These are phyloP conservation scores for Rhincodon typus DNA, from an alignment of 2,797 vertebrate species.

Conservation along the genomic window DNA sequence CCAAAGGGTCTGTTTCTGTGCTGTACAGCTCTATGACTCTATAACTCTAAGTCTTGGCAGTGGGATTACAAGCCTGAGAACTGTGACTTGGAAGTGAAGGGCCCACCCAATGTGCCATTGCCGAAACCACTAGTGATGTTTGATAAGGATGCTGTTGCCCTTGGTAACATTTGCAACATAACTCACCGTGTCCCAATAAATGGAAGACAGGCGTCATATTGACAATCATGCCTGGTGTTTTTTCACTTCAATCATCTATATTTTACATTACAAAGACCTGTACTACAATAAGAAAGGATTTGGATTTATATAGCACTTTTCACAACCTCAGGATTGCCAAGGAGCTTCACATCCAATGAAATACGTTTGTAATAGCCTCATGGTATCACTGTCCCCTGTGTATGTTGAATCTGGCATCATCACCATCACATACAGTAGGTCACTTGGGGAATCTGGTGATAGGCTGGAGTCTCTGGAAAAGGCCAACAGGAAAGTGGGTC, in stretches of 20 bases:
- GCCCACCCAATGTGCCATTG: too few relatives aligned
- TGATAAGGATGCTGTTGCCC: neutral
- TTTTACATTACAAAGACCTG: neutral
- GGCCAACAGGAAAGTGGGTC: neutral
- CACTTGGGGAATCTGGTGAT: neutral
- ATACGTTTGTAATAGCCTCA: neutral
- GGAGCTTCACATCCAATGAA: neutral
- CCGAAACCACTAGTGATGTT: neutral
- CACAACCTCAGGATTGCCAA: neutral
- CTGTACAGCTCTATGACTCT: too few relatives aligned
- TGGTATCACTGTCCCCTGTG: neutral
- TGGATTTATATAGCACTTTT: neutral
- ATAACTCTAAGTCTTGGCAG: too few relatives aligned
- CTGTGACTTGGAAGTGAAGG: too few relatives aligned
- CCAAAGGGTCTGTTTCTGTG: too few relatives aligned
- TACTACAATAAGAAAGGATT: neutral
- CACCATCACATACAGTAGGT: neutral
- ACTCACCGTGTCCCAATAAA: neutral
- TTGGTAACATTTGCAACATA: neutral
- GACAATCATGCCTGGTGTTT: neutral
- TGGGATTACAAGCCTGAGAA: too few relatives aligned
- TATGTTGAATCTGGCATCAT: neutral
- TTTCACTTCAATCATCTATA: neutral
- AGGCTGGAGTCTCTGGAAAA: neutral
- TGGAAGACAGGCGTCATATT: neutral